Percentiles rank a stretch among this genome's conserved stretches.
Conservation (phyloP, 2,888 invertebrate species). For the Nasonovia ribisnigri region DNA sequence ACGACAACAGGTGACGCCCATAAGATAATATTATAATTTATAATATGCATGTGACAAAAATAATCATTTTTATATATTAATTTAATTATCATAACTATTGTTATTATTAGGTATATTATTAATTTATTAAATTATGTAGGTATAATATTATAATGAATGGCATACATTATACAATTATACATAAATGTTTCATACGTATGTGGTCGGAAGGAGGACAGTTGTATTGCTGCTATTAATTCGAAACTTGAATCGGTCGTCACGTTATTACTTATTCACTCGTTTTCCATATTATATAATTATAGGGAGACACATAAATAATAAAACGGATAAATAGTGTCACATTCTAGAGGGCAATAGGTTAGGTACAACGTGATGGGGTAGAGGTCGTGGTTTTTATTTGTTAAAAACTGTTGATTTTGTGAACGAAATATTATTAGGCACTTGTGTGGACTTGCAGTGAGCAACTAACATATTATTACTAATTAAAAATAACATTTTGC, state of each 20-base stretch:
- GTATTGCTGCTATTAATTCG: not conserved
- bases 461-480: not conserved
- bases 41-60: not conserved
- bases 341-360: not conserved
- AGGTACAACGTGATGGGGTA: not conserved
- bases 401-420: not conserved
- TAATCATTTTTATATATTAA: not conserved
- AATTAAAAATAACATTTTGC: not conserved
- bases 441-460: not conserved
- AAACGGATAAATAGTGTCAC: not conserved
- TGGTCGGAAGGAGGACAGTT: not conserved
- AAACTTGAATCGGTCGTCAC: not conserved
- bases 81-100: not conserved
- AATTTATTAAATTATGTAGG: not conserved
- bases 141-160: not conserved
- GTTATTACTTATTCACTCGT: not conserved
- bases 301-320: not conserved
- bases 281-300: not conserved
- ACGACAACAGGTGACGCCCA: slow-evolving; percentile 73
- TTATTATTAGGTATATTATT: not conserved
- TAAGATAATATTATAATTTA: not conserved
- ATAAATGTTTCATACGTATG: not conserved
- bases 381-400: not conserved
- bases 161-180: not conserved
- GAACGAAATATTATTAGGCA: not conserved